These are phyloP conservation scores for Epirrita christyi DNA, from an alignment of 2,888 invertebrate genomes.

Conservation along the genomic window DNA sequence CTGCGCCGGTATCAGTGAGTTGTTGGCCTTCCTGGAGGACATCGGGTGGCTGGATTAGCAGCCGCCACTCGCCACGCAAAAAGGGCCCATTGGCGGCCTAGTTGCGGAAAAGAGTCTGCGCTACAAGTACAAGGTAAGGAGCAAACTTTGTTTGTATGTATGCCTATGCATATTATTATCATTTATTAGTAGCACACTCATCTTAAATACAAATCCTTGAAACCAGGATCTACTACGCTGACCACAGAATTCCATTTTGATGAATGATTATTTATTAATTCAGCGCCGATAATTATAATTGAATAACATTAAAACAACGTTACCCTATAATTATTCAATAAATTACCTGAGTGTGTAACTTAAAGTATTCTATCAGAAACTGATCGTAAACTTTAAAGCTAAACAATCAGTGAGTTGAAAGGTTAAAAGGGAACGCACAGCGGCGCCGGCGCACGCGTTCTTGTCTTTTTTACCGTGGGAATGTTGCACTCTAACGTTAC, in stretches of 20 bases:
- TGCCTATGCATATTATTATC: no score
- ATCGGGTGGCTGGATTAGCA: no score
- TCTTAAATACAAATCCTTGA: slow-evolving; percentile 12
- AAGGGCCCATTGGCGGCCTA: no score
- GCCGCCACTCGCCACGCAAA: no score
- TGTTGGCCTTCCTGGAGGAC: no score
- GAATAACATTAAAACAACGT: background rate
- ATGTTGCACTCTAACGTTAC: slow-evolving; percentile 31
- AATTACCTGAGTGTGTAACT: slow-evolving; percentile 7
- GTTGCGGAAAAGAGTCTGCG: no score
- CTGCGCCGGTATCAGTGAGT: no score
- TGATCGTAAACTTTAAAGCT: slow-evolving; percentile 20
- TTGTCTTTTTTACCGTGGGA: slow-evolving; percentile 40
- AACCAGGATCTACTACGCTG: slow-evolving; percentile 13
- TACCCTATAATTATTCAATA: slow-evolving; percentile 13
- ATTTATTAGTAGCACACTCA: no score
- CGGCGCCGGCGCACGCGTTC: slow-evolving; percentile 35
- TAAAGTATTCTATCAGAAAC: slow-evolving; percentile 14
- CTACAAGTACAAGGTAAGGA: no score
- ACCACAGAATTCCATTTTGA: background rate
- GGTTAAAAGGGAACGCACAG: slow-evolving; percentile 34
- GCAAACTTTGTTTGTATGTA: no score
- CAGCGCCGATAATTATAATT: background rate
- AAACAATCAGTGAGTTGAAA: slow-evolving; percentile 32
- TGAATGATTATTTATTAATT: background rate